Base-by-base conservation (phyloP, 2,888 invertebrate species). In the Andrena hattorfiana region DNA sequence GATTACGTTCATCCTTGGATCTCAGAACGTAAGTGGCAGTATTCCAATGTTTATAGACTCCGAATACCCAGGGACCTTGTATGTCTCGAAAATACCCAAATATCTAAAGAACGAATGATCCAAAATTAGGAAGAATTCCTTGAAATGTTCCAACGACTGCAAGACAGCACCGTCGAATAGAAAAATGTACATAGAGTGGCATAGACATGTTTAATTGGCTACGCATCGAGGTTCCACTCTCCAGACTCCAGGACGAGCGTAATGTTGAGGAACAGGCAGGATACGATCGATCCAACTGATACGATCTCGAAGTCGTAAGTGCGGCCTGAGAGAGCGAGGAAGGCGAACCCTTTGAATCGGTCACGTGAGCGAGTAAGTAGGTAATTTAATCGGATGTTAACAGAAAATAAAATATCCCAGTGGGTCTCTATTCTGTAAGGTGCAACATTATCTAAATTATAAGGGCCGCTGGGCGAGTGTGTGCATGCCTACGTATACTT, bases 391-490 rank as follows among this genome's bases (percentile, higher is more conserved):
- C 86, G 73, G 81, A 86, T 88, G 89, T 88, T 87, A 88, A 90
- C 77, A 67, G 66, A 80, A 85, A 85, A 83, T 87, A 87, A 56
- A 85, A 87, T 91, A 90, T 89, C 85, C 88, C 89, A 87, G 86
- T 90, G 88, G 91, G 90, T 91, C 90, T 90, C 86, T 90, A 90
- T 87, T 90, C 88, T 87, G 86, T 90, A 90, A 89, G 90, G 89
- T 91, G 91, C 91, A 89, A 89, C 85, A 89, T 85, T 87, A 86
- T 74, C 75, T 87, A 87, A 89, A 86, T 84, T 81, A 48, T 83
- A 81, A 87, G 82, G 76, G 51, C 64, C 70, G 77, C 63, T 86
- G 88, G 85, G 89, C 83, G 81, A 48, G 86, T 84, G 88, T 87
- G 89, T 89, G 89, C 85, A 83, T 83, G 80, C 68, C 80, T 79